phyloP scores from a whole-genome alignment of 1,140 invertebrate genomes.

The Zaprionus taronus region DNA sequence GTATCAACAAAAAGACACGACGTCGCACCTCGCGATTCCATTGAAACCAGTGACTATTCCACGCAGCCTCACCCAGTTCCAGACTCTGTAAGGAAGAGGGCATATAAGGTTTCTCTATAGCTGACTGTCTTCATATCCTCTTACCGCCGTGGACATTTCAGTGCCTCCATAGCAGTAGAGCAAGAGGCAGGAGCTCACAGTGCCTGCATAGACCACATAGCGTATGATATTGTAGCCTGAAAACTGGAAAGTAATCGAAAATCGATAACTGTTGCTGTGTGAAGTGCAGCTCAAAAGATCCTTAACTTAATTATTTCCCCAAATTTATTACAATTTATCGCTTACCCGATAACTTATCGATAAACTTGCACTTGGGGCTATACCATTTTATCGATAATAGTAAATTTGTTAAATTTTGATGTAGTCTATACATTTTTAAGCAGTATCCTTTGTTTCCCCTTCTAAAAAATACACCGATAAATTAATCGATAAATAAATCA shows the following conservation, averaged over 20 bases:
- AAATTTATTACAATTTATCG: too few species aligned
- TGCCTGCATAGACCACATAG: constrained; percentile 58
- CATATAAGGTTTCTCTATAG: background rate
- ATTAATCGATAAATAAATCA: too few species aligned
- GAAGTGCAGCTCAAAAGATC: background rate
- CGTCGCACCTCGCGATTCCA: constrained; percentile 54
- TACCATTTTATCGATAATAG: background rate
- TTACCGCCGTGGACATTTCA: constrained; percentile 55
- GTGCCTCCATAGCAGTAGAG: constrained; percentile 67
- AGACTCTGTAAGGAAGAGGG: constrained; percentile 41
- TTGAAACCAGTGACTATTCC: constrained; percentile 58
- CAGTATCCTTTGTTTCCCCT: too few species aligned
- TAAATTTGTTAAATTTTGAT: too few species aligned
- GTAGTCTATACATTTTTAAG: too few species aligned
- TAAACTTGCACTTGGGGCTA: too few species aligned
- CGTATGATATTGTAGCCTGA: constrained; percentile 67
- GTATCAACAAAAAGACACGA: constrained; percentile 57
- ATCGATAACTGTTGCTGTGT: background rate
- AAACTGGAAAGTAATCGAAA: constrained; percentile 36
- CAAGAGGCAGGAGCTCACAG: constrained; percentile 50
- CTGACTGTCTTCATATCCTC: background rate
- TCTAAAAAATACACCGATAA: too few species aligned
- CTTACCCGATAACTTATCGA: background rate
- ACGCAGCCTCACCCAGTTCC: constrained; percentile 55
- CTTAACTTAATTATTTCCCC: too few species aligned